Percentiles rank a stretch among this genome's conserved stretches.
Conservation (phyloP, 2,888 invertebrate genomes). For the Dolichopus griseipennis region DNA sequence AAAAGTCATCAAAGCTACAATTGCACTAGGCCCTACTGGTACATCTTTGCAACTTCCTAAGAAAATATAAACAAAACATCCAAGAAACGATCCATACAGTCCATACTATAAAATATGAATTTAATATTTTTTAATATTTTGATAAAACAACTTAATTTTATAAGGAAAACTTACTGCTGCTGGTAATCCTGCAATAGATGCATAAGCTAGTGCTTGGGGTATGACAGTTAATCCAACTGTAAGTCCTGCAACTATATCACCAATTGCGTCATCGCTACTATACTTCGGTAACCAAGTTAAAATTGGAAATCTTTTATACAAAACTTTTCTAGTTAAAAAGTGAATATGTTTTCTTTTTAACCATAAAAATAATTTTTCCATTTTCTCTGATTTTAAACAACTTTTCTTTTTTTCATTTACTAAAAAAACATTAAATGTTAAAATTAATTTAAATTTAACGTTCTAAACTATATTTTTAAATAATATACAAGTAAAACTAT, state of each 20-base stretch:
- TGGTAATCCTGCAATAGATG: constrained; percentile 69
- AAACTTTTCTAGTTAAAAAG: constrained; percentile 56
- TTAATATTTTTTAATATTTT: no score
- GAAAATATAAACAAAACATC: constrained; percentile 81
- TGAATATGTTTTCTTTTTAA: not conserved
- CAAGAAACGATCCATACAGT: constrained; percentile 86
- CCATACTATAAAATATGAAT: constrained; percentile 61
- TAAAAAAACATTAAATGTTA: not conserved
- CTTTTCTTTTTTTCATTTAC: not conserved
- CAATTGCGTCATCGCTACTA: constrained; percentile 59
- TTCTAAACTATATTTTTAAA: not conserved
- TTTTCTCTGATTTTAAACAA: not conserved
- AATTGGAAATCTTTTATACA: constrained; percentile 66
- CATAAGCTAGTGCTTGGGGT: constrained; percentile 78
- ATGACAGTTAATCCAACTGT: constrained; percentile 91
- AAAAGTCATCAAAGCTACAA: constrained; percentile 76
- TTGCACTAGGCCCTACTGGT: constrained; percentile 87
- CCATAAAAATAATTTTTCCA: constrained; percentile 11
- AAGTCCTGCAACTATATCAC: constrained; percentile 83
- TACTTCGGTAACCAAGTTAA: constrained; percentile 70
- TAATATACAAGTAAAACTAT: constrained; percentile 47
- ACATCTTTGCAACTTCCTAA: constrained; percentile 89
- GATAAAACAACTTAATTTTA: no score
- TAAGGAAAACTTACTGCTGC: constrained; percentile 51
- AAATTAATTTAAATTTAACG: not conserved